Conservation (phyloP, 2,888 invertebrate species). For the Drosophila nigritarsus region DNA sequence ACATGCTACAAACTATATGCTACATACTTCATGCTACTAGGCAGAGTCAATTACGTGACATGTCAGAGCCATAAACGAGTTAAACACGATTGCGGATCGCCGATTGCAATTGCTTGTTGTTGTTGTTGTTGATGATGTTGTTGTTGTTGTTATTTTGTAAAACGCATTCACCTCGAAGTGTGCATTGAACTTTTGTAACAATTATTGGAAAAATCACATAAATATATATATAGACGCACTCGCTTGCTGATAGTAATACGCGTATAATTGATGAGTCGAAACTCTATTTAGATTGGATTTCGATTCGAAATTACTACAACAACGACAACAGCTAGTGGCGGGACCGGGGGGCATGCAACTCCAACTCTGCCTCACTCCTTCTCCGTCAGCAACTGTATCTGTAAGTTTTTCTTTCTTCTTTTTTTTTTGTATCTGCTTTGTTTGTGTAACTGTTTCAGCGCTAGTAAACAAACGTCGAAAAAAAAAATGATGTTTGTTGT, state of each 20-base stretch:
- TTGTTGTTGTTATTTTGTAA: not conserved
- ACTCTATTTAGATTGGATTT: conserved; percentile 34
- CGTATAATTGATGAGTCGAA: conserved; percentile 44
- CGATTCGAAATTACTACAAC: conserved; percentile 27
- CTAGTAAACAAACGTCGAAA: conserved; percentile 60
- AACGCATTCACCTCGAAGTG: conserved; percentile 77
- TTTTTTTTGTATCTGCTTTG: conserved; percentile 17
- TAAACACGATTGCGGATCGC: conserved; percentile 59
- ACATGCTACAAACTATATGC: not conserved
- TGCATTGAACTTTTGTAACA: conserved; percentile 73
- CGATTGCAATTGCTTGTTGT: conserved; percentile 37
- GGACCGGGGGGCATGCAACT: conserved; percentile 9
- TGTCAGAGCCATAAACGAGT: conserved; percentile 69
- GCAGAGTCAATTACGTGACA: conserved; percentile 72
- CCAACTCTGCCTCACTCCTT: not conserved
- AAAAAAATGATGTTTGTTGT: conserved; percentile 54
- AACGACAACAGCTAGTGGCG: conserved; percentile 5
- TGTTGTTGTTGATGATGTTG: not conserved
- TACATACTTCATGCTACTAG: conserved; percentile 5
- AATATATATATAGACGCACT: conserved; percentile 1
- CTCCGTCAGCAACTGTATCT: conserved; percentile 27
- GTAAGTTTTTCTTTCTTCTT: not conserved
- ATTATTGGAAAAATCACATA: conserved; percentile 19
- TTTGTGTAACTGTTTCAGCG: conserved; percentile 68
- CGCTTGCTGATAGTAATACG: conserved; percentile 22